Evolutionary conservation across 2,888 invertebrate genomes (phyloP).

Genomic region (Neuroscelio doddi): DNA sequence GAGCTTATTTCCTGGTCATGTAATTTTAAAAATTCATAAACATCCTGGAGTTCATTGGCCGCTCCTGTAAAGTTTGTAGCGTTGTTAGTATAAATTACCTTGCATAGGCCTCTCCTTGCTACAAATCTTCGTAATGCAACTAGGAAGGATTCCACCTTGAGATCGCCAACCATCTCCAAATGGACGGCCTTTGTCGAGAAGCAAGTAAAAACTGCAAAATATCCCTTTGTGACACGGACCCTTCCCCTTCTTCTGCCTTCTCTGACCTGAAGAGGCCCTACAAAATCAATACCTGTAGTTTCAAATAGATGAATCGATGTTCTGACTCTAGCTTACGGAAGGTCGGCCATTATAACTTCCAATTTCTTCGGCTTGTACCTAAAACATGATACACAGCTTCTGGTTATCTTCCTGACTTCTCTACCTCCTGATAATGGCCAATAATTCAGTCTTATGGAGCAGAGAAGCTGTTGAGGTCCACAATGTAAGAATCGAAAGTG

Average conservation of each 20-base stretch:
- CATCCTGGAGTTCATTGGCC: too few relatives aligned
- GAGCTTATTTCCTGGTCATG: too few relatives aligned
- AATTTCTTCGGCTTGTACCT: too few relatives aligned
- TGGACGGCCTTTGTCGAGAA: slow-evolving; percentile 42
- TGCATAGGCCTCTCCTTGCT: slow-evolving; percentile 31
- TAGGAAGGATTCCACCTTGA: slow-evolving; percentile 32
- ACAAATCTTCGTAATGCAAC: slow-evolving; percentile 34
- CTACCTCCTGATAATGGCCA: neutral
- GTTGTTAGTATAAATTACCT: too few relatives aligned
- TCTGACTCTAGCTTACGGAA: too few relatives aligned
- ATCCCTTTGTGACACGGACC: slow-evolving; percentile 34
- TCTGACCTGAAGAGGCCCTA: slow-evolving; percentile 45
- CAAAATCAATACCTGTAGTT: slow-evolving; percentile 17
- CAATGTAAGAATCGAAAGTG: too few relatives aligned
- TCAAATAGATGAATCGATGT: slow-evolving; percentile 34
- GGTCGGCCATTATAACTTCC: too few relatives aligned
- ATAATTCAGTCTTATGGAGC: too few relatives aligned
- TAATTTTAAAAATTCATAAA: too few relatives aligned
- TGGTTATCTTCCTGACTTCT: slow-evolving; percentile 16
- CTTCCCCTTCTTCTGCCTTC: too few relatives aligned
- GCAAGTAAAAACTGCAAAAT: slow-evolving; percentile 50
- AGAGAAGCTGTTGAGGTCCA: too few relatives aligned
- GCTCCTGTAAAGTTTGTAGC: too few relatives aligned
- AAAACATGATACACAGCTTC: slow-evolving; percentile 28
- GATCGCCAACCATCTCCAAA: slow-evolving; percentile 38